Evolutionary conservation across 2,888 invertebrate species (phyloP).

Genomic region (Drosophila neotestacea): DNA sequence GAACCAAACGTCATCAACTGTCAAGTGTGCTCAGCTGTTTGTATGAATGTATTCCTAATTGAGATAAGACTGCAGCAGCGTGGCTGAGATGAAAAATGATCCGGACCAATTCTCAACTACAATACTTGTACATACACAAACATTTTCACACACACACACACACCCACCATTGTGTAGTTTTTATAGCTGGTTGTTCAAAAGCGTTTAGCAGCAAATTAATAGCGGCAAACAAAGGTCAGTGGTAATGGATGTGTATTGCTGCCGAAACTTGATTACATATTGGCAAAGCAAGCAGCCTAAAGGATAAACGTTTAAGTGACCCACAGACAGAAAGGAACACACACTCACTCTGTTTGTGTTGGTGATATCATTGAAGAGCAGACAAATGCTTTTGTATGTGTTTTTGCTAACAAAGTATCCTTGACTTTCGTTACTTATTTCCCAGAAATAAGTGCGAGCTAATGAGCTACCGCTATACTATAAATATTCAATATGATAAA

Average conservation of each 20-base stretch:
- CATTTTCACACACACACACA: slow-evolving; percentile 7
- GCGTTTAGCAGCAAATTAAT: slow-evolving; percentile 59
- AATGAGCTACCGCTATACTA: slow-evolving; percentile 7
- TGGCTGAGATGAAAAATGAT: slow-evolving; percentile 60
- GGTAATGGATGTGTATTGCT: slow-evolving; percentile 31
- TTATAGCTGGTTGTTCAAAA: slow-evolving; percentile 36
- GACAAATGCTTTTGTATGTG: slow-evolving; percentile 70
- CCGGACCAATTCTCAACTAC: slow-evolving; percentile 39
- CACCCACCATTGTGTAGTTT: slow-evolving; percentile 19
- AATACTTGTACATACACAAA: slow-evolving; percentile 15
- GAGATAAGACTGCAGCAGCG: slow-evolving; percentile 66
- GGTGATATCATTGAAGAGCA: slow-evolving; percentile 69
- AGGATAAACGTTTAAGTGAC: slow-evolving; percentile 41
- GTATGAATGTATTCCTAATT: slow-evolving; percentile 73
- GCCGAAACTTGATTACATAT: slow-evolving; percentile 57
- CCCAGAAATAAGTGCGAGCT: not conserved
- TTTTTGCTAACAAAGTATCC: slow-evolving; percentile 63
- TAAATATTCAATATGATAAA: not conserved
- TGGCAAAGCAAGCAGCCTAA: slow-evolving; percentile 42
- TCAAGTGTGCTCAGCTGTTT: slow-evolving; percentile 58
- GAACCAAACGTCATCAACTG: slow-evolving; percentile 51
- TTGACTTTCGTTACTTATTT: slow-evolving; percentile 42
- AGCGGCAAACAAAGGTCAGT: slow-evolving; percentile 37
- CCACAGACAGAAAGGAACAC: slow-evolving; percentile 15
- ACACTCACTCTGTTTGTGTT: slow-evolving; percentile 3